phyloP scores from a whole-genome alignment of 2,113 vertebrate species.

The Suricata suricatta region DNA sequence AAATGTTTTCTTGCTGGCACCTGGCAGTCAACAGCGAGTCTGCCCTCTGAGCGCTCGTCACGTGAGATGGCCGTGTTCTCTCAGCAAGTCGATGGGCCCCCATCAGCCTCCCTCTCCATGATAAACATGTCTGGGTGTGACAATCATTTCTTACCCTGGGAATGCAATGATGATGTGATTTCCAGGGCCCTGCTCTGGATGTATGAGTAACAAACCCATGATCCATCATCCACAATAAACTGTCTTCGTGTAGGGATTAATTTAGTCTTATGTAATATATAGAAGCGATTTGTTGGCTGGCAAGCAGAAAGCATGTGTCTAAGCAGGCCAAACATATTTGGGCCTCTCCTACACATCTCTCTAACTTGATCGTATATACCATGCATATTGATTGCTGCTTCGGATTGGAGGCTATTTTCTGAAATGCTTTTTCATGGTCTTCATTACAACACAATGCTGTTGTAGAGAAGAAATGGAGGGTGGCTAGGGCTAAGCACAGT shows the following conservation, averaged over 20 bases:
- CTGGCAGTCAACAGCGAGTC: background rate
- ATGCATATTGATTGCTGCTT: slow-evolving; percentile 61
- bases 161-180: slow-evolving; percentile 73
- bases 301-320: slow-evolving; percentile 71
- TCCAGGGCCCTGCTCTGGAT: slow-evolving; percentile 72
- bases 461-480: background rate
- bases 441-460: slow-evolving; percentile 39
- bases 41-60: background rate
- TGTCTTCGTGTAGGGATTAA: slow-evolving; percentile 67
- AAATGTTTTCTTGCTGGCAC: background rate
- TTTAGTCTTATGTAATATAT: slow-evolving; percentile 74
- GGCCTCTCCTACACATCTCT: slow-evolving; percentile 59
- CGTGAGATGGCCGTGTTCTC: background rate
- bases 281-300: slow-evolving; percentile 68
- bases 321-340: slow-evolving; percentile 60
- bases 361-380: slow-evolving; percentile 36
- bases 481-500: background rate
- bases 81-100: background rate
- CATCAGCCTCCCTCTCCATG: slow-evolving; percentile 25
- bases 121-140: slow-evolving; percentile 70
- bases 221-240: slow-evolving; percentile 74
- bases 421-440: slow-evolving; percentile 62
- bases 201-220: slow-evolving; percentile 64
- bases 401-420: slow-evolving; percentile 63
- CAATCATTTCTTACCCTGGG: slow-evolving; percentile 68